A percentile compares a stretch with the other conserved stretches of the same genome.
Conservation (phyloP, 2,113 vertebrate genomes). For the Mormoops blainvillei region DNA sequence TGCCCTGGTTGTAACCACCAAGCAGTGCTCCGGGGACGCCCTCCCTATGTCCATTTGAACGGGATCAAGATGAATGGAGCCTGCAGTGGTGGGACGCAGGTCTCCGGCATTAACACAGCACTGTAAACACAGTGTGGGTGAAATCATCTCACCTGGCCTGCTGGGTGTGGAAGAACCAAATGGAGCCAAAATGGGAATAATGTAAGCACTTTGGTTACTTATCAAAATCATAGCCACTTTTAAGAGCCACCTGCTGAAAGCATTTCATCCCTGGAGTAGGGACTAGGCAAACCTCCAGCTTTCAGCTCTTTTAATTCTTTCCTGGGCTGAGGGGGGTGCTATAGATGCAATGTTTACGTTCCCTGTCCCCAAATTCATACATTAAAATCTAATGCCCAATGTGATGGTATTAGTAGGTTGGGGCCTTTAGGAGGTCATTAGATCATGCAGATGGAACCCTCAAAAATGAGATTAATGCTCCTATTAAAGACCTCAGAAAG, state of each 20-base stretch:
- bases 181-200: neutral
- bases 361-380: neutral
- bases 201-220: neutral
- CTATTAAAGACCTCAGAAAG: neutral
- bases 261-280: neutral
- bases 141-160: neutral
- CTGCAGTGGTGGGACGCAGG: accelerated
- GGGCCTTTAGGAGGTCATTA: neutral
- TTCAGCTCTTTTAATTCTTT: neutral
- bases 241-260: neutral
- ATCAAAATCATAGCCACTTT: neutral
- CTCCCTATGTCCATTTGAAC: neutral
- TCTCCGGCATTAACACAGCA: neutral
- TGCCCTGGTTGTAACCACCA: neutral
- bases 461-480: neutral
- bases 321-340: neutral
- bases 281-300: neutral
- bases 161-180: neutral
- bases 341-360: neutral
- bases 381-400: neutral
- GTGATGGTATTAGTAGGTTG: neutral
- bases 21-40: neutral
- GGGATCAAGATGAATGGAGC: neutral
- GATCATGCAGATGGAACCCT: neutral
- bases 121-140: neutral